Base-by-base conservation (phyloP, 2,888 invertebrate species). In the Stratiomys singularior region DNA sequence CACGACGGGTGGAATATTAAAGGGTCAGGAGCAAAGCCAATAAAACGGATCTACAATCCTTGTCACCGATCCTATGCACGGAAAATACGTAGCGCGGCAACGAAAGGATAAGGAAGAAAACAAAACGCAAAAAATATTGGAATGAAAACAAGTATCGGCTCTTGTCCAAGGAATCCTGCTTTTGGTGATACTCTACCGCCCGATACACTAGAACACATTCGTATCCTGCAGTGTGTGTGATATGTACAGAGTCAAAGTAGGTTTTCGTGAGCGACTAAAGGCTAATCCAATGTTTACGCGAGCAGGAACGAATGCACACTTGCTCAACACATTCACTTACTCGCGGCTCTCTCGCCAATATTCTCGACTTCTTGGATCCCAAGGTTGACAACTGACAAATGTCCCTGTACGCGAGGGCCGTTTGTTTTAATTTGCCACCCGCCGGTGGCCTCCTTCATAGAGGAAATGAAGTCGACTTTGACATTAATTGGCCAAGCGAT, bases 361-460 rank as follows among this genome's bases (percentile, higher is more conserved):
- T 25, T 25, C 69, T 46, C 37, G 37, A 30, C 37, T 44, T 27
- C n/a, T 52, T n/a, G n/a, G 37, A 44, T 74, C 21, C 74, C 30
- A 74, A 60, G 74, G 79, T 82, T 82, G 82, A 82, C 82, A 82
- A 81, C 81, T 82, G 82, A 82, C 81, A 82, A 82, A 82, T 82
- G 82, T 80, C 81, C 79, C 79, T 81, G 81, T 81, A 82, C 82
- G 82, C 82, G 81, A 81, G 81, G 80, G 81, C 82, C 81, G 82
- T 82, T 82, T 82, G 82, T 82, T 82, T 82, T 82, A 82, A 82
- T 82, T 82, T 82, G 81, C 82, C 82, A 81, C 82, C 82, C 82
- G 82, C 80, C 79, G 82, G 76, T 80, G 79, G 80, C 79, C 77
- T 80, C 76, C 79, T 81, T 81, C 81, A 81, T 80, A 81, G 79